Evolutionary conservation across 1,140 invertebrate species (phyloP), one percentile per base, ranked within the genome.

Genomic region (Diachasmimorpha longicaudata): DNA sequence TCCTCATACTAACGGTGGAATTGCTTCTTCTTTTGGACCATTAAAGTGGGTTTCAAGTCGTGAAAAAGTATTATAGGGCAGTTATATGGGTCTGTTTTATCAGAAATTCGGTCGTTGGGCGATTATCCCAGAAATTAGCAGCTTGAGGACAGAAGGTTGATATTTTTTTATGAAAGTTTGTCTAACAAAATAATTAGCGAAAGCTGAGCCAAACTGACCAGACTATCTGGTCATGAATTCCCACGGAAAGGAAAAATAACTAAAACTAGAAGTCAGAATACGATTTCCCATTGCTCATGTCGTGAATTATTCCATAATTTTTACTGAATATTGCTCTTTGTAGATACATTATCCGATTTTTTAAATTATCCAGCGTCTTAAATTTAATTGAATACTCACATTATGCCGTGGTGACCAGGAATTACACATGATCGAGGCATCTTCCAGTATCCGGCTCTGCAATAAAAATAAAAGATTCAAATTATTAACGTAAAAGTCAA

Each of bases 381-480:
- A 14, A 70, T 11, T 6, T 25, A 52, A 37, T 52, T 74, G 21
- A 52, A 21, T 80, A 95, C 94, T 94, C 92, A 96, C 94, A 89
- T 95, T 96, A 88, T 95, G 94, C 86, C 94, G 92, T 78, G 94
- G 94, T 84, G 95, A 95, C 95, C 95, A 95, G 46, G 94, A 95
- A 90, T 95, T 95, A 91, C 94, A 95, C 94, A 95, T 94, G 84
- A 95, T 92, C 80, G 94, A 95, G 76, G 95, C 94, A 90, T 96
- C 95, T 89, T 96, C 95, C 88, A 96, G 90, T 88, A 96, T 95
- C 86, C 95, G 94, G 90, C 93, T 95, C 95, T 96, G 94, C 68
- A 93, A 94, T 86, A 82, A 83, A 81, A 79, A 84, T 76, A 44
- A 74, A 77, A 76, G 63, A 69, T 19, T 52, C 14, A 14, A 6